Conservation (phyloP, 1,140 invertebrate genomes). For the Bombus polaris region DNA sequence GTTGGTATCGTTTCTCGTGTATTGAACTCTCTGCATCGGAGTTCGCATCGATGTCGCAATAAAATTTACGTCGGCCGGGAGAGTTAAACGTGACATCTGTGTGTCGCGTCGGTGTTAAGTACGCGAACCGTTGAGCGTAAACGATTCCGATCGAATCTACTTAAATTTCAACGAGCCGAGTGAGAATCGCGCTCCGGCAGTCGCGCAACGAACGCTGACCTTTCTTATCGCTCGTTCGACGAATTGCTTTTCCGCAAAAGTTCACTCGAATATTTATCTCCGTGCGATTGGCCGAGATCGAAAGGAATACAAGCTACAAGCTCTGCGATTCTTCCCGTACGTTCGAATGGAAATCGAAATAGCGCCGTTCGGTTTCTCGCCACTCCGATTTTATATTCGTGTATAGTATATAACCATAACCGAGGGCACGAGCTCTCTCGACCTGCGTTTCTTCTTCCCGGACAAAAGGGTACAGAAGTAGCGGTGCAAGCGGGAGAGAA, state of each 20-base stretch:
- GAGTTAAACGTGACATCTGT: not conserved
- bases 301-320: not conserved
- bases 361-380: conserved; percentile 39
- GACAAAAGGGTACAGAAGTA: conserved; percentile 60
- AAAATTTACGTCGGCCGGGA: conserved; percentile 3
- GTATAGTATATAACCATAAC: conserved; percentile 30
- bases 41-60: conserved; percentile 11
- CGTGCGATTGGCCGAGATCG: not conserved
- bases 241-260: conserved; percentile 53
- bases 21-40: conserved; percentile 25
- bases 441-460: conserved; percentile 60
- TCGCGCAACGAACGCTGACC: conserved; percentile 45
- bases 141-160: not conserved
- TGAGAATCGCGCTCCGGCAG: not conserved
- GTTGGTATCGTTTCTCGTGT: conserved; percentile 38
- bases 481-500: conserved; percentile 4
- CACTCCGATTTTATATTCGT: conserved; percentile 39
- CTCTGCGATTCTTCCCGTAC: not conserved
- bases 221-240: conserved; percentile 38
- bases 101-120: not conserved
- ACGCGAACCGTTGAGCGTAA: not conserved
- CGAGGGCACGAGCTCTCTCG: conserved; percentile 58
- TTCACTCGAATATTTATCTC: conserved; percentile 27
- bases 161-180: conserved; percentile 24
- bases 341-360: not conserved